These are phyloP conservation scores for Nomada fabriciana DNA, from an alignment of 2,888 invertebrate genomes.

Conservation along the genomic window DNA sequence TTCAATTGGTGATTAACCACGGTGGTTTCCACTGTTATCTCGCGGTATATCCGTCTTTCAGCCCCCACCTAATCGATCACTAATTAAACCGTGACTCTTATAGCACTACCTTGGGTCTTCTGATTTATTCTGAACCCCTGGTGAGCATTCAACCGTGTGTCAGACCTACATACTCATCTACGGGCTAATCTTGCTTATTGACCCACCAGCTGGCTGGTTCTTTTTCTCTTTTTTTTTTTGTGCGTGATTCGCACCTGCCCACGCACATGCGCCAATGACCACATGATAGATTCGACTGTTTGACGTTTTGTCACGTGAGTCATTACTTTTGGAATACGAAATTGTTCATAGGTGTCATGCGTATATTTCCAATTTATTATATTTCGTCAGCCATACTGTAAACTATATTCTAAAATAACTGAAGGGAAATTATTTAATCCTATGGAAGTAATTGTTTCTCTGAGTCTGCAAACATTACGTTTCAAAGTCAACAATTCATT, in stretches of 20 bases:
- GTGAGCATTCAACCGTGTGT: constrained; percentile 46
- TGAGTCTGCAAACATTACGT: too few species aligned
- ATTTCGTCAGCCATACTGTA: too few species aligned
- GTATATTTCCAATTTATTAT: too few species aligned
- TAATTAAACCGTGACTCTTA: constrained; percentile 65
- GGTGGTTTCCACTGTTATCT: constrained; percentile 25
- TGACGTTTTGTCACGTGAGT: neutral
- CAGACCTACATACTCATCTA: constrained; percentile 36
- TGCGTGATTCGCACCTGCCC: constrained; percentile 39
- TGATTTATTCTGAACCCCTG: constrained; percentile 51
- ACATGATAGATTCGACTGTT: neutral
- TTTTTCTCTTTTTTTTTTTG: constrained; percentile 26
- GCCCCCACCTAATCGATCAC: constrained; percentile 57
- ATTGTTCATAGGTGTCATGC: too few species aligned
- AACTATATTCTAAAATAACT: too few species aligned
- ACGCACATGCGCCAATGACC: neutral
- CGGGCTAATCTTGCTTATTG: constrained; percentile 61
- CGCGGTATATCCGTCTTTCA: constrained; percentile 8
- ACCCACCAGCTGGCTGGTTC: constrained; percentile 31
- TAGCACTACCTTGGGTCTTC: constrained; percentile 39
- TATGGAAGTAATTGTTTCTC: too few species aligned
- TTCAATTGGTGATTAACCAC: constrained; percentile 35
- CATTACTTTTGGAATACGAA: too few species aligned
- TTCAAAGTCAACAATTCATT: too few species aligned
- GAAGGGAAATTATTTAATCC: too few species aligned